Base-by-base conservation (phyloP, 2,797 vertebrate species). In the Rhinatrema bivittatum region DNA sequence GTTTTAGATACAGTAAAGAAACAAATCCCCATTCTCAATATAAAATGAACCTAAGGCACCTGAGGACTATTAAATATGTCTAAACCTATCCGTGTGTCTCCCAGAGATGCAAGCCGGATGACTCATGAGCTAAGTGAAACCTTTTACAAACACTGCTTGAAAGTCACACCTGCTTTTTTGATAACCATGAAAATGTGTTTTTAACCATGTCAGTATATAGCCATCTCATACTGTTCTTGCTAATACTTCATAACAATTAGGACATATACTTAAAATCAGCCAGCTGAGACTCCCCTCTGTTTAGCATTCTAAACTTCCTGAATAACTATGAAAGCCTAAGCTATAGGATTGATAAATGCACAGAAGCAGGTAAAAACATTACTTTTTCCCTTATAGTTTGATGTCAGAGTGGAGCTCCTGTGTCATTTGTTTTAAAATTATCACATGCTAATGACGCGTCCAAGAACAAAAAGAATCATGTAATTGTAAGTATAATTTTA, bases 151-250 rank as follows among this genome's bases (percentile, higher is more conserved):
- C 32, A 8, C n/a, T n/a, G n/a, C 39, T 20, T 44, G 40, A 59
- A 62, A 56, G 55, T 40, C 38, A 27, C 43, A 42, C 45, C 59
- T 48, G 50, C 47, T 57, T n/a, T 54, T 61, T 53, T 40, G 54
- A 53, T 50, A 56, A 29, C 60, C 59, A 18, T 3, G 29, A 46
- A 46, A 56, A 61, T 61, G n/a, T 66, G 54, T 47, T 46, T n/a
- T 64, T 50, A 49, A 1, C 1, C 46, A 57, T 39, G 25, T 48
- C 48, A 52, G 46, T 62, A 53, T 33, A 40, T 34, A 61, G 25
- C 34, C 52, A 39, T 39, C 38, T 56, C 50, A 31, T 23, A 55
- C 35, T 53, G 40, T 6, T 62, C 63, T 46, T 42, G 29, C 47
- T 53, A 47, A 24, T 18, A 36, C 56, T 66, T 53, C 12, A 27